Base-by-base conservation (phyloP, 1,140 invertebrate genomes). In the Drosophila ambigua region DNA sequence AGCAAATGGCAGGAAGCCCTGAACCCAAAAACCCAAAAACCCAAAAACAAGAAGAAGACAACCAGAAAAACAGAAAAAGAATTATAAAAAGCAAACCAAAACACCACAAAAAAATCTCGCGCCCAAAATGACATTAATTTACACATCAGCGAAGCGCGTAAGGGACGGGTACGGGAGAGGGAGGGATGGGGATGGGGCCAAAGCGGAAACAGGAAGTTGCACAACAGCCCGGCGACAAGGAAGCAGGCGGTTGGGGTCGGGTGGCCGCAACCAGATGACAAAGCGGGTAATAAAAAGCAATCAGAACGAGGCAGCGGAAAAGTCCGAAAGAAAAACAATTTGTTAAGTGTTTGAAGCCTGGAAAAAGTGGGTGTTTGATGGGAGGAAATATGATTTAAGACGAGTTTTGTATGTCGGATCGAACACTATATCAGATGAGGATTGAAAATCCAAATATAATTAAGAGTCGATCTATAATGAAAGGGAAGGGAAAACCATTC, bases 101-200 rank as follows among this genome's bases (percentile, higher is more conserved):
- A 63, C 20, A 54, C 11, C 60, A 59, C 74, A 52, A 77, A 62
- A 79, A 72, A 76, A 73, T 60, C 61, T 77, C 69, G 52, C 63
- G 39, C 69, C 71, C 83, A 68, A 83, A 88, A 88, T 88, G 83
- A 79, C 83, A 88, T 89, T 88, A 88, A 88, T 88, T 88, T 88
- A 89, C 83, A 88, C 83, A 88, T 88, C 83, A 88, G 67, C 83
- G 83, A 77, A 79, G 83, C 83, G 72, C 61, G 77, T 74, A 81
- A 50, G 48, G 43, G 16, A 43, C 43, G 31, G 26, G 48, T n/a
- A 8, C 20, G 15, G 26, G 31, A 23, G 9, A n/a, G 31, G 23
- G 39, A 24, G 44, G 31, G 20, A 23, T 43, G 35, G 11, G 16
- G 23, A 23, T 43, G 35, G 11, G 16, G 23, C 5, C 41, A 26